Percentiles rank a stretch among this genome's conserved stretches.
Evolutionary conservation across 2,888 invertebrate species (phyloP).

Genomic region (Netelia inedita): DNA sequence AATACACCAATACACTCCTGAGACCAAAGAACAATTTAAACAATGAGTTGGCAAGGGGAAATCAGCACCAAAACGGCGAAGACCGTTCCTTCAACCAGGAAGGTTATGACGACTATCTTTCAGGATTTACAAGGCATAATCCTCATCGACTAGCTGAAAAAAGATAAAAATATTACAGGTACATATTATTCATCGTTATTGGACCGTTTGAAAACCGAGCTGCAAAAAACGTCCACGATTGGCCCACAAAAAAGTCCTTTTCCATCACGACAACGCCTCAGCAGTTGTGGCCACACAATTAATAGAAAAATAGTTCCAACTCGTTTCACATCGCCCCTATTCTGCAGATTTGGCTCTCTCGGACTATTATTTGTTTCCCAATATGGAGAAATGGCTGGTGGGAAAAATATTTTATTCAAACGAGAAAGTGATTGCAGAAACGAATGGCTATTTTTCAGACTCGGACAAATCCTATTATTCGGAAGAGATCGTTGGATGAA

Average conservation of each 20-base stretch:
- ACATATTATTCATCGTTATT: slow-evolving; percentile 70
- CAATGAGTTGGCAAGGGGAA: slow-evolving; percentile 53
- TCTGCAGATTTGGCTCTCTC: slow-evolving; percentile 75
- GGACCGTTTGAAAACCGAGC: slow-evolving; percentile 70
- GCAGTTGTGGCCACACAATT: slow-evolving; percentile 51
- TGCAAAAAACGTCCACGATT: slow-evolving; percentile 67
- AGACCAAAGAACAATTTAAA: slow-evolving; percentile 70
- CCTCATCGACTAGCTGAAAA: slow-evolving; percentile 76
- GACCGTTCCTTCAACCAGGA: slow-evolving; percentile 39
- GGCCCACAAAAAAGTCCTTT: slow-evolving; percentile 66
- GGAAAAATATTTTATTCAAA: slow-evolving; percentile 66
- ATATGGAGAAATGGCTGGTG: slow-evolving; percentile 64
- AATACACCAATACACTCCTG: slow-evolving; percentile 77
- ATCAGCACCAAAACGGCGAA: slow-evolving; percentile 55
- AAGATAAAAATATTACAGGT: slow-evolving; percentile 75
- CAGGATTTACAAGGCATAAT: slow-evolving; percentile 78
- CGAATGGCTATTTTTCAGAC: slow-evolving; percentile 59
- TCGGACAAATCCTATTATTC: slow-evolving; percentile 66
- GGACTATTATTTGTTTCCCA: slow-evolving; percentile 64
- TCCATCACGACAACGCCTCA: slow-evolving; percentile 70
- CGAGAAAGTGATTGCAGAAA: slow-evolving; percentile 52
- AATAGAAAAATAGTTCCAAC: slow-evolving; percentile 43
- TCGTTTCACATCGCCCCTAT: slow-evolving; percentile 68
- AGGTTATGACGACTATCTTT: slow-evolving; percentile 76
- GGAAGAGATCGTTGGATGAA: slow-evolving; percentile 66